These are phyloP conservation scores for Zaprionus ornatus DNA, from an alignment of 1,140 invertebrate species.

Conservation along the genomic window DNA sequence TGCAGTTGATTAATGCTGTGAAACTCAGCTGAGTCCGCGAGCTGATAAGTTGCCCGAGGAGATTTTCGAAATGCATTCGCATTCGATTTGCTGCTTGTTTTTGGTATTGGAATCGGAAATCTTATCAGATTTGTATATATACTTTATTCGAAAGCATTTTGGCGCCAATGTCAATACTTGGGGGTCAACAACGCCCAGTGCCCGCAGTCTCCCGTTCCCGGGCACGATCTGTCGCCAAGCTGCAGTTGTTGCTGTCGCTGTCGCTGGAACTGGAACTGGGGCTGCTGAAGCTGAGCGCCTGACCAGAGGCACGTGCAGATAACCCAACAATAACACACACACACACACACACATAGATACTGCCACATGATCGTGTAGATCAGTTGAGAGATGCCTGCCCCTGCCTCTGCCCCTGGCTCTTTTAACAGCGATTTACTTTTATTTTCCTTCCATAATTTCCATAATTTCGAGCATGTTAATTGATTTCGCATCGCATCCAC, in stretches of 20 bases:
- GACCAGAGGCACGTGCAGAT: conserved; percentile 64
- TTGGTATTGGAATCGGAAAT: conserved; percentile 3
- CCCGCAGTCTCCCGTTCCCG: too few species aligned
- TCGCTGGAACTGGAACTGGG: conserved; percentile 4
- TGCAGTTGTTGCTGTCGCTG: conserved; percentile 10
- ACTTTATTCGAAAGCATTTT: conserved; percentile 49
- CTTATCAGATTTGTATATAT: conserved; percentile 33
- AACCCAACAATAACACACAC: conserved; percentile 55
- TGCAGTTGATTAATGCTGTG: conserved; percentile 55
- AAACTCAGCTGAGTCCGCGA: conserved; percentile 20
- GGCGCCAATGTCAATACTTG: conserved; percentile 68
- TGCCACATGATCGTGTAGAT: neutral
- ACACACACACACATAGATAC: conserved; percentile 6
- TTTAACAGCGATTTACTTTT: conserved; percentile 43
- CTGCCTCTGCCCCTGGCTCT: neutral
- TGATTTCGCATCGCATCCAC: conserved; percentile 74
- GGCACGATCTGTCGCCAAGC: neutral
- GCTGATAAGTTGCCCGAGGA: conserved; percentile 28
- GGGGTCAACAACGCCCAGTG: conserved; percentile 1
- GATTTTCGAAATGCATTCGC: conserved; percentile 31
- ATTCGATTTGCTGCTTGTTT: conserved; percentile 22
- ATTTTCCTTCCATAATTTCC: conserved; percentile 59
- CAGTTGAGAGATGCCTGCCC: neutral
- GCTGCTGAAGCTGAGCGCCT: conserved; percentile 28
- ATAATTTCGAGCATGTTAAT: conserved; percentile 71